Base-by-base conservation (phyloP, 2,113 vertebrate genomes). In the Mystacornis crossleyi region DNA sequence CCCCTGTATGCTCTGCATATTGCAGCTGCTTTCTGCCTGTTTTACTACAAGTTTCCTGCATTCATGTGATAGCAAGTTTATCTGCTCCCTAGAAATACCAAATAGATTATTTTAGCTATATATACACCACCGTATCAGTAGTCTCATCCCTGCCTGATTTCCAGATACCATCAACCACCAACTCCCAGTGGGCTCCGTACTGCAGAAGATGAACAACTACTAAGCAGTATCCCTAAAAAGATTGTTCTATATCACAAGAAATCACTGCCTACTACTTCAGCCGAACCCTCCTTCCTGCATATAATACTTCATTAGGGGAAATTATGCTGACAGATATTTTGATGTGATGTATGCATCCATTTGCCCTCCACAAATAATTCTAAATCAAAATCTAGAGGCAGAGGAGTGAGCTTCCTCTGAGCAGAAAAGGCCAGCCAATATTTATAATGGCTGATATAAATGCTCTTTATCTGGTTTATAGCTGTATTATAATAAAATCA, bases 351-450 rank as follows among this genome's bases (percentile, higher is more conserved):
- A 75, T 65, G 66, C 89, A 92, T 91, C 91, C 51, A 83, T 93
- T 97, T 96, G 14, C 72, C 34, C 81, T 58, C 78, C 54, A 73
- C 90, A 91, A 93, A 86, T 94, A 79, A 84, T 50, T 43, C 95
- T 96, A 94, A 96, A 94, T 95, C 95, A 94, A 91, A 91, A 61
- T 17, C 87, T 83, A 60, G 61, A 86, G 69, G 43, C 34, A 87
- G 84, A 90, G 60, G 25, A 93, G 51, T 29, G 50, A 89, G 82
- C 82, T 90, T 93, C 81, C 92, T 94, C 85, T n/a, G 65, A 91
- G 55, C 66, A 94, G 69, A 48, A 93, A 92, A 95, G 95, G 92
- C 95, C 95, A 96, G 80, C 15, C 66, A 89, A 36, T 94, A 93
- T 94, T 89, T 95, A 92, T 78, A 94, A 91, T 14, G 72, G 71